Evolutionary conservation across 1,140 invertebrate species (phyloP), one percentile per base, ranked within the genome.

Genomic region (Drosophila pseudoananassae): DNA sequence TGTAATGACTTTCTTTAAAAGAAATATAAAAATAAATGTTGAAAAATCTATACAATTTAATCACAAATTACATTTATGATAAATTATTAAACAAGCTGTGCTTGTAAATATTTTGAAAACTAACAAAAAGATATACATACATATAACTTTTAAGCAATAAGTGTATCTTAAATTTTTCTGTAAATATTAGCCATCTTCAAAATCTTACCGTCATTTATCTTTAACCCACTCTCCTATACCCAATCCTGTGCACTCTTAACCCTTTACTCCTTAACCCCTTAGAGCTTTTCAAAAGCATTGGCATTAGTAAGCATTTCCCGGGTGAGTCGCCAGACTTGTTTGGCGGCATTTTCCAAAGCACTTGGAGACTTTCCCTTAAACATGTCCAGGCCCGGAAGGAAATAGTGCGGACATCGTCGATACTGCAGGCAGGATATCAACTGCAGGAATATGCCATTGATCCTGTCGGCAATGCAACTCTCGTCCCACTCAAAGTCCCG

Each of bases 401-500:
- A 98, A 82, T 98, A 98, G 88, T 98, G 97, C 0, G 98, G 97
- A 92, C 98, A 99, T 51, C 97, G 93, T 3, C 97, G 94, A 90
- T 97, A 98, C 92, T 99, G 98, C 17, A 99, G 93, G 92, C 98
- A 99, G 6, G 97, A 98, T 71, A 99, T 98, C 33, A 99, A 92
- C 92, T 99, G 98, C 50, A 99, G 93, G 14, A 98, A 95, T 65
- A 99, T 97, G 8, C 98, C 98, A 91, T 98, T 98, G 75, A 99
- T 96, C 27, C 98, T 93, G 92, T 99, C 97, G 0, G 96, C 97
- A 20, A 99, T 92, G 88, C 95, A 96, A 2, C 94, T 94, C 81
- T 99, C 97, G 89, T 98, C 97, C 98, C 98, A 99, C 92, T 99
- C 98, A 23, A 94, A 92, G 91, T 99, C 98, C 14, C 96, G 92